Percentiles rank a stretch among this genome's conserved stretches.
Evolutionary conservation across 2,113 vertebrate genomes (phyloP).

Genomic region (Pomatorhinus ruficollis): DNA sequence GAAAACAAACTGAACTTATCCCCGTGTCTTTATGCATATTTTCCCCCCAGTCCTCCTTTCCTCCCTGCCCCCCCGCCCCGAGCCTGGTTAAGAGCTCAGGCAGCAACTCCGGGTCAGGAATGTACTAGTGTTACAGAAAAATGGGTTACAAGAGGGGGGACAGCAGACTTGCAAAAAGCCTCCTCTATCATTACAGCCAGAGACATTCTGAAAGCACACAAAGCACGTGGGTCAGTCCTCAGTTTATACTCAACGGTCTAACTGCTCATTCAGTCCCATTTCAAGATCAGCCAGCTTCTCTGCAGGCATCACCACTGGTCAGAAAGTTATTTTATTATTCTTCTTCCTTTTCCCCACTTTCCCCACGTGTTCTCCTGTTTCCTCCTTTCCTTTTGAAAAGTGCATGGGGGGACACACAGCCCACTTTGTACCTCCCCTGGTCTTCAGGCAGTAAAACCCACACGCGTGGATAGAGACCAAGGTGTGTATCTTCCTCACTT

Average conservation of each 20-base stretch:
- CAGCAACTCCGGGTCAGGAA: not conserved
- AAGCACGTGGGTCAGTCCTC: not conserved
- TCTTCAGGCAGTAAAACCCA: not conserved
- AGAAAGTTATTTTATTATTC: not conserved
- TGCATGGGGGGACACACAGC: fast-evolving
- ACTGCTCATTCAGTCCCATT: not conserved
- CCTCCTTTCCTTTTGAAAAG: not conserved
- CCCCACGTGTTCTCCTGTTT: not conserved
- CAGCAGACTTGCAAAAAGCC: not conserved
- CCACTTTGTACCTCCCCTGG: not conserved
- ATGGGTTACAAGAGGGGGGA: not conserved
- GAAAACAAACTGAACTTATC: slow-evolving; percentile 10
- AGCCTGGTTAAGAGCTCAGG: not conserved
- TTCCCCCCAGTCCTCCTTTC: not conserved
- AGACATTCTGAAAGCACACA: not conserved
- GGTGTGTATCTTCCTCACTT: not conserved
- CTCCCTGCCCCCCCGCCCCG: fast-evolving
- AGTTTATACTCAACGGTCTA: not conserved
- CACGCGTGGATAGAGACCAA: not conserved
- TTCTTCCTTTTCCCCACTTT: not conserved
- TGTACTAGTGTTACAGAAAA: not conserved
- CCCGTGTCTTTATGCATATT: not conserved
- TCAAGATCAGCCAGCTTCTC: not conserved
- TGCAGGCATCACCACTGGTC: not conserved
- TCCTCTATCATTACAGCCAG: not conserved